Base-by-base conservation (phyloP, 2,888 invertebrate genomes). In the Troides aeacus region DNA sequence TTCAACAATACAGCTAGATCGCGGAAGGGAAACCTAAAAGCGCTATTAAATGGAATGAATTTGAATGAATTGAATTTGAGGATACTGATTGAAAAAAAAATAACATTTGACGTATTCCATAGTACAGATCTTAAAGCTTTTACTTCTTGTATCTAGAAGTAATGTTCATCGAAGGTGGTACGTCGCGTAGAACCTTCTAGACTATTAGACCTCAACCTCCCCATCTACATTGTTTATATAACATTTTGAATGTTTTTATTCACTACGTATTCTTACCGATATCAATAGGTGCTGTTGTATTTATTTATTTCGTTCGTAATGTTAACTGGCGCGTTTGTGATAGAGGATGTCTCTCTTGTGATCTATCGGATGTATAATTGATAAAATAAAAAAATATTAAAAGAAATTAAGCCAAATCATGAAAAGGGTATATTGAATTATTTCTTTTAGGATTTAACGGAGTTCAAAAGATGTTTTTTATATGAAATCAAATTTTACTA, bases 201-300 rank as follows among this genome's bases (percentile, higher is more conserved):
- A 18, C 64, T 62, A 6, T 62, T 59, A 17, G 15, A 1, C 30
- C 53, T 17, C 53, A 30, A 59, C 6, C 57, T 4, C 15, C 21
- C 17, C 56, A 57, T 56, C 50, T 15, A 30, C 17, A 30, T 66
- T 58, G 57, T 42, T 72, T 57, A 12, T 58, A 17, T 50, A 69
- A 68, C 63, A 84, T 87, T 88, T 87, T 84, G 80, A 84, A 83
- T 84, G 83, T 83, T 84, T 83, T 86, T 84, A 85, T 86, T 86
- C 82, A 81, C 74, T 80, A 79, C 84, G 80, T 82, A 79, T 79
- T 78, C 84, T 84, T 86, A 82, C 85, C 82, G 88, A 85, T 88
- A 85, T 89, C 88, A 79, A 85, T 88, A 89, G 92, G 92, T 92
- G 91, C 92, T 92, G 89, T 87, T 88, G 85, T 86, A 85, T 89